Conservation (phyloP, 2,797 vertebrate genomes). For the Mycteria americana region DNA sequence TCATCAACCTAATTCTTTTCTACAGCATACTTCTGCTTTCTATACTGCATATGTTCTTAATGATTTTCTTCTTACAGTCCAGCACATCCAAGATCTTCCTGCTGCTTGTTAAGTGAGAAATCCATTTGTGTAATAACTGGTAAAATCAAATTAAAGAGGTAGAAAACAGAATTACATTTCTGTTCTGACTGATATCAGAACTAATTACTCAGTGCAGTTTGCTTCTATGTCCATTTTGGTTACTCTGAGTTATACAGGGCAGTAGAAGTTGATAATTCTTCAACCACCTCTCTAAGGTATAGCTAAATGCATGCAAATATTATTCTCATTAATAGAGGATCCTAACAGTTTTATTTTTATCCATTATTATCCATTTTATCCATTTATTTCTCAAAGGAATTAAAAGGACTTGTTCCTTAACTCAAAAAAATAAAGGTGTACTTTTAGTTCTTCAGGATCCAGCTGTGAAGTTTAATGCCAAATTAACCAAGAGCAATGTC, state of each 20-base stretch:
- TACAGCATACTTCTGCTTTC: neutral
- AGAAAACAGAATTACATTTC: neutral
- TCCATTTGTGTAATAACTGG: neutral
- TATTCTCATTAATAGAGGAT: neutral
- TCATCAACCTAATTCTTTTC: neutral
- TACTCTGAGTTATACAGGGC: neutral
- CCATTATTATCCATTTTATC: neutral
- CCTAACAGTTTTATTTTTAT: neutral
- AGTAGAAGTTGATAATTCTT: neutral
- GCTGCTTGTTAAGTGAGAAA: neutral
- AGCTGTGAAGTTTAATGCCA: neutral
- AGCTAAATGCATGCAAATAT: neutral
- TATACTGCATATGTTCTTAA: neutral
- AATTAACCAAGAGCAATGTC: neutral
- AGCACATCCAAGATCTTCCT: neutral
- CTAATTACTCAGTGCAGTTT: neutral
- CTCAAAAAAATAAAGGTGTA: neutral
- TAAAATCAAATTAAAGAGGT: neutral
- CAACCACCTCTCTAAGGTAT: neutral
- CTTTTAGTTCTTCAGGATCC: neutral
- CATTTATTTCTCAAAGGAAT: neutral
- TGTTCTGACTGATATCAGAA: neutral
- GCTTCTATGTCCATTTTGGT: neutral
- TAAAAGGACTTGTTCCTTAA: neutral
- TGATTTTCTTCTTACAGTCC: neutral